A percentile compares a stretch with the other conserved stretches of the same genome.
Conservation (phyloP, 2,113 vertebrate genomes). For the Gymnobelideus leadbeateri region DNA sequence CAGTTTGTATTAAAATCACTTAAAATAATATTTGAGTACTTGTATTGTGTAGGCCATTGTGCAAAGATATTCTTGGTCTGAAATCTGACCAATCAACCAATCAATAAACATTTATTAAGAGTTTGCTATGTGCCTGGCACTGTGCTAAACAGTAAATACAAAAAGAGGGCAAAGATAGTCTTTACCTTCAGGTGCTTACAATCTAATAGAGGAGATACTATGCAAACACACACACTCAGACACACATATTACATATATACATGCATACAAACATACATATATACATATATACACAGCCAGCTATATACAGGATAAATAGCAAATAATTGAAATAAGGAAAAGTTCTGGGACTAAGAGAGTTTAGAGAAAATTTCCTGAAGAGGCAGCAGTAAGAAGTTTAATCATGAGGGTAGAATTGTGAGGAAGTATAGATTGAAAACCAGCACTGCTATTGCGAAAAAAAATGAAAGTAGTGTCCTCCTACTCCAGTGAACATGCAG, state of each 20-base stretch:
- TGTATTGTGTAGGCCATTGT: background rate
- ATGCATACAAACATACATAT: no score
- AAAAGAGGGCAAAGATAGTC: no score
- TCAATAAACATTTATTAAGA: no score
- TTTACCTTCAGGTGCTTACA: no score
- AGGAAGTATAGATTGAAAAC: background rate
- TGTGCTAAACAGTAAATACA: no score
- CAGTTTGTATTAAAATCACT: background rate
- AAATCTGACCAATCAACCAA: background rate
- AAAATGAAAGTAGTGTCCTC: no score
- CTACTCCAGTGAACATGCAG: no score
- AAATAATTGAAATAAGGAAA: constrained; percentile 19
- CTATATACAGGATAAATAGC: background rate
- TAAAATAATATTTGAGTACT: background rate
- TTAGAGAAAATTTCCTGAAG: background rate
- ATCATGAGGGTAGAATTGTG: background rate
- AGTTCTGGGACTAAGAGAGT: background rate
- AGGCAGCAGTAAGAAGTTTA: background rate
- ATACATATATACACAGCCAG: background rate
- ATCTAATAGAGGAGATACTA: no score
- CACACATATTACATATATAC: background rate
- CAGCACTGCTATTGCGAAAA: background rate
- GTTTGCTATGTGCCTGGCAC: no score
- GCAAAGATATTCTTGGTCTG: background rate
- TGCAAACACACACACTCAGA: no score